These are phyloP conservation scores for Acrobasis suavella DNA, from an alignment of 2,888 invertebrate genomes.

Conservation along the genomic window DNA sequence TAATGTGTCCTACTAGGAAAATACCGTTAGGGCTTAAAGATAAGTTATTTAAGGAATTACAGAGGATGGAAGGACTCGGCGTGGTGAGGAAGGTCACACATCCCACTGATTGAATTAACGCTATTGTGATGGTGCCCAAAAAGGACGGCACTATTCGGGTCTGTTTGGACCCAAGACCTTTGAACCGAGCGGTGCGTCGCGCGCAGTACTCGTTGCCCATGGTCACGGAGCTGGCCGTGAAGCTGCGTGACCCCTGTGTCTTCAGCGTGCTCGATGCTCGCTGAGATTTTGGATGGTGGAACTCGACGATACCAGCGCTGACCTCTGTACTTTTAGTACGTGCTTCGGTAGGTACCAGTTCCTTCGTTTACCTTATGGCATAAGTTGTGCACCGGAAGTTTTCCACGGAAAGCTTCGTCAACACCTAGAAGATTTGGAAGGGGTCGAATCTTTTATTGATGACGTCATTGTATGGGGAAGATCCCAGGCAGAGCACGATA, in stretches of 20 bases:
- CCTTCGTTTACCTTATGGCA: slow-evolving; percentile 5
- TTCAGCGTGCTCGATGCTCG: neutral
- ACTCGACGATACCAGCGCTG: slow-evolving; percentile 22
- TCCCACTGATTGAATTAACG: slow-evolving; percentile 34
- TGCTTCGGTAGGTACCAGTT: slow-evolving; percentile 22
- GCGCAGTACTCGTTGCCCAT: slow-evolving; percentile 27
- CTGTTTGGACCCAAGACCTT: slow-evolving; percentile 32
- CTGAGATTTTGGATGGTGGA: slow-evolving; percentile 1
- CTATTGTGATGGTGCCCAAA: slow-evolving; percentile 36
- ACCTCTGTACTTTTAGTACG: slow-evolving; percentile 22
- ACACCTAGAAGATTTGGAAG: slow-evolving; percentile 29
- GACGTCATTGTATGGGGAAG: neutral
- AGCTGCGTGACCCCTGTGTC: slow-evolving; percentile 22
- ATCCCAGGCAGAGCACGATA: neutral
- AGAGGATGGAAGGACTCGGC: neutral
- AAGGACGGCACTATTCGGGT: slow-evolving; percentile 27
- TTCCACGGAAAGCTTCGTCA: slow-evolving; percentile 27
- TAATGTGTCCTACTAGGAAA: slow-evolving; percentile 32
- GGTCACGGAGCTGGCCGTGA: slow-evolving; percentile 26
- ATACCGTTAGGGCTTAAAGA: slow-evolving; percentile 35
- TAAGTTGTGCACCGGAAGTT: slow-evolving; percentile 21
- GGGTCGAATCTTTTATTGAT: slow-evolving; percentile 6
- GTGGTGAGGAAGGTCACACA: slow-evolving; percentile 25
- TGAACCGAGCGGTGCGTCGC: slow-evolving; percentile 25
- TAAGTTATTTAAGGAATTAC: slow-evolving; percentile 14